phyloP scores from a whole-genome alignment of 2,888 invertebrate species.

The Drosophila ustulata region DNA sequence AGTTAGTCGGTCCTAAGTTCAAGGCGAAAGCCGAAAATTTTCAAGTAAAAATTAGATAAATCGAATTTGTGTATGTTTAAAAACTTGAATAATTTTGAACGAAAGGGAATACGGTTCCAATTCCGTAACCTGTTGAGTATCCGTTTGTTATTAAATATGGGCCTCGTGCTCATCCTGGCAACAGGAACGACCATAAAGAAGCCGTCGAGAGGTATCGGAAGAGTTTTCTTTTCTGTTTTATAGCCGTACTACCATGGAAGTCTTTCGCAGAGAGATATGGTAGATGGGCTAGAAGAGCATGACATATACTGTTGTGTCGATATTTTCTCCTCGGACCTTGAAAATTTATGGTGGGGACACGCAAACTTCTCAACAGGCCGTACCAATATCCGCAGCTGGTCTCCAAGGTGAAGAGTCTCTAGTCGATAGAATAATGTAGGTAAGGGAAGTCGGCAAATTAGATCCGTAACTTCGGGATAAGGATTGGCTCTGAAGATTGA shows the following conservation, averaged over 20 bases:
- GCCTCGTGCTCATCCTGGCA: constrained; percentile 84
- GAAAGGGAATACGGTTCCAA: constrained; percentile 87
- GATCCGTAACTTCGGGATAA: constrained; percentile 87
- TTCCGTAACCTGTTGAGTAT: constrained; percentile 82
- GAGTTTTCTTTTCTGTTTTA: constrained; percentile 25
- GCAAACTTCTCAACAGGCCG: constrained; percentile 80
- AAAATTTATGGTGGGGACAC: constrained; percentile 50
- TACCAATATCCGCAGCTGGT: constrained; percentile 86
- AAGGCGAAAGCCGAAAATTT: constrained; percentile 86
- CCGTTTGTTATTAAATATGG: constrained; percentile 83
- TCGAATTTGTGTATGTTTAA: constrained; percentile 5
- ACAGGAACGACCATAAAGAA: constrained; percentile 87
- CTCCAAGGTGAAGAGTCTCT: constrained; percentile 76
- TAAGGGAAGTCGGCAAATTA: constrained; percentile 88
- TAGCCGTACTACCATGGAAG: constrained; percentile 78
- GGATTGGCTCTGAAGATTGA: constrained; percentile 85
- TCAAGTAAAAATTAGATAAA: constrained; percentile 25
- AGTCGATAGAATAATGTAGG: constrained; percentile 87
- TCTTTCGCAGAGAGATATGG: too few relatives aligned
- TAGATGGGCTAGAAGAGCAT: constrained; percentile 7
- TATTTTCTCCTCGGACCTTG: constrained; percentile 63
- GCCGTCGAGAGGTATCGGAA: constrained; percentile 86
- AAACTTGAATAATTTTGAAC: constrained; percentile 64
- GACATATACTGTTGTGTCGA: constrained; percentile 41
- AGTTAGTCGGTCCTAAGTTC: constrained; percentile 87